Base-by-base conservation (phyloP, 2,113 vertebrate genomes). In the Clarias batrachus region DNA sequence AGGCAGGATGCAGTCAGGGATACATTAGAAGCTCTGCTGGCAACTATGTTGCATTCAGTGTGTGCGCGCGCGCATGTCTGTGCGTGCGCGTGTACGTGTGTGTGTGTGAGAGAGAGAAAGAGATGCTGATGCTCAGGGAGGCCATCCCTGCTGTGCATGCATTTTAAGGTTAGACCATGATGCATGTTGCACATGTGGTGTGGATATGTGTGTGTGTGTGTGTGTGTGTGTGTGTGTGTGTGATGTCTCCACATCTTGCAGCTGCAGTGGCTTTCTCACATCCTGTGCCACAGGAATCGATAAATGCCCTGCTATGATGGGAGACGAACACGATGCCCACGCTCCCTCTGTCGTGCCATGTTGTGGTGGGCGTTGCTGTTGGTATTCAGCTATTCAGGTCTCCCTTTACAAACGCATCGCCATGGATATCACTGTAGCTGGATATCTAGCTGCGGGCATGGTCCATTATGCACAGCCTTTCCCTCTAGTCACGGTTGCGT, bases 361-460 rank as follows among this genome's bases (percentile, higher is more conserved):
- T 71, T 70, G 41, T 79, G 27, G 86, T 90, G 89, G 76, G 84
- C 80, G 81, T 90, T 78, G 33, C 76, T 88, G 83, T 83, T 59
- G 83, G 30, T 68, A 33, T 30, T 37, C 30, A 60, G 62, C 59
- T 60, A 62, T 85, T 81, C 65, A 81, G 71, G 81, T 30, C 57
- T 79, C 37, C 23, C 57, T 85, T 83, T 87, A 37, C 27, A 68
- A 25, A 54, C 56, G 60, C 74, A 83, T 66, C 79, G 48, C 56
- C 52, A 37, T 78, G 81, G 41, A 65, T 77, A 33, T 77, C 41
- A 66, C 48, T 66, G 14, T 41, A 27, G 54, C 68, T 82, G 79
- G 57, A 48, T 48, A 48, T 48, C 48, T 48, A 48, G 48, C 48
- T 8, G 48, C 37, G 17, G 56, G 60, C 60, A 25, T 70, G 48